Evolutionary conservation across 2,113 vertebrate species (phyloP), one percentile per base, ranked within the genome.

Genomic region (Piliocolobus tephrosceles): DNA sequence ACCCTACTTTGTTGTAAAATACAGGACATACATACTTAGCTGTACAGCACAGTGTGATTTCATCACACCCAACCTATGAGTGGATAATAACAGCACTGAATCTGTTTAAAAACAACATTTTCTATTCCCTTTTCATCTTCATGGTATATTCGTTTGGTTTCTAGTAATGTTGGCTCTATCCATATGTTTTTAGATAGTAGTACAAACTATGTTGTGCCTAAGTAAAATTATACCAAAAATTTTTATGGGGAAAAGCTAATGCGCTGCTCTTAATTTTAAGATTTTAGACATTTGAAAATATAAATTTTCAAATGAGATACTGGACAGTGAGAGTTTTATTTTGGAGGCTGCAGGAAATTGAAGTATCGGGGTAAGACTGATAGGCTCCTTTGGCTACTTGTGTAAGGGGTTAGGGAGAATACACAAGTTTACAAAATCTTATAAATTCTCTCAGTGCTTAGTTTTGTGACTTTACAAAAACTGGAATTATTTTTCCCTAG

Each of bases 121-220:
- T 45, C 9, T 91, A 30, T 78, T 94, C n/a, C 50, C 35, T 45
- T 87, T 94, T 94, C 55, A 50, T 85, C 79, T 96, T 79, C 72
- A 43, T 58, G 50, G 64, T 32, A 3, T 87, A 38, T 55, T 50
- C 30, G 25, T 86, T 91, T 91, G 86, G 70, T 61, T 93, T 95
- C 22, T 52, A 10, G 3, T 78, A 50, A 50, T 66, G 78, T 76
- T 88, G 64, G 32, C 87, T 97, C 52, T 82, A 97, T 40, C 95
- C 97, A 91, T 97, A 96, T 98, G 97, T 88, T 97, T 98, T 81
- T 78, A 88, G 80, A 64, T 83, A 82, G 57, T 57, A 81, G n/a
- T 82, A 45, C 70, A 89, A 35, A 85, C 47, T 87, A 5, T 86
- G 20, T 61, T 93, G 70, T 88, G n/a, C 52, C 75, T 87, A 93